phyloP scores from a whole-genome alignment of 2,113 vertebrate species.

The Eulemur rufifrons region DNA sequence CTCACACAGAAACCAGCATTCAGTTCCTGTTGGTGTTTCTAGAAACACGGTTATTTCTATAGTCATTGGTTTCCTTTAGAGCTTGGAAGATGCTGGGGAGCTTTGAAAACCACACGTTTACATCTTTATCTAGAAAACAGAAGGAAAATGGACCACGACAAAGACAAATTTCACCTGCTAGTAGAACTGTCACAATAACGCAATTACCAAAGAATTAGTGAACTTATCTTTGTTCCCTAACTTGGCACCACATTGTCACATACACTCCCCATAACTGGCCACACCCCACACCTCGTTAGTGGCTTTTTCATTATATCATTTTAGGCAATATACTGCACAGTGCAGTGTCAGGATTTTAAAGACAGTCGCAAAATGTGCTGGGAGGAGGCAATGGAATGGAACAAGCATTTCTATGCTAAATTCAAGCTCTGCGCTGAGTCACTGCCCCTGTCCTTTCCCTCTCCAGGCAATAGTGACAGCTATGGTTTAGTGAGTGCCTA shows the following conservation, averaged over 20 bases:
- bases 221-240: not conserved
- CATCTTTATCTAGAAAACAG: constrained; percentile 14
- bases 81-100: not conserved
- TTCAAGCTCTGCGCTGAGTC: constrained; percentile 24
- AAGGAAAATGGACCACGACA: not conserved
- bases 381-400: not conserved
- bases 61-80: not conserved
- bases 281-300: not conserved
- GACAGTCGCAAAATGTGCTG: not conserved
- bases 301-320: not conserved
- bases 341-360: not conserved
- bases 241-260: not conserved
- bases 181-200: not conserved
- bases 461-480: not conserved
- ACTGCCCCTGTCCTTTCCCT: not conserved
- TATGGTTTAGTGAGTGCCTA: not conserved
- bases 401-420: not conserved
- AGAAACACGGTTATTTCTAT: constrained; percentile 26
- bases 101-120: constrained; percentile 3
- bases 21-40: constrained; percentile 20
- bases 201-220: not conserved
- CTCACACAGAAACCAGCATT: not conserved
- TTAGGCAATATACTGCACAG: not conserved
- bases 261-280: not conserved
- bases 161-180: not conserved